Conservation (phyloP, 2,888 invertebrate genomes). For the Acanthosepion esculentum region DNA sequence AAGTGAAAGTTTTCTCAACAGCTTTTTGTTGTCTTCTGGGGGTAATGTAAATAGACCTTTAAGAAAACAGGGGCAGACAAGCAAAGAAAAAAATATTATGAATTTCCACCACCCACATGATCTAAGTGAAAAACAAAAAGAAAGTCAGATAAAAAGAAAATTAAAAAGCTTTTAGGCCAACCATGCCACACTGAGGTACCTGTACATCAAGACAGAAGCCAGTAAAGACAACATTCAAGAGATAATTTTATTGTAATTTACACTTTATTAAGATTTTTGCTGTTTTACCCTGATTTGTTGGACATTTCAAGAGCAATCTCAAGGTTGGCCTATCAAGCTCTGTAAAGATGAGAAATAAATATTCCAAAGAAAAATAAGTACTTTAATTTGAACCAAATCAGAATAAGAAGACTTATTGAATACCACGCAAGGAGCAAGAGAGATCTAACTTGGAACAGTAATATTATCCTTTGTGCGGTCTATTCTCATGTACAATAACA, state of each 20-base stretch:
- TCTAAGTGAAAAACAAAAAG: neutral
- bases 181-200: neutral
- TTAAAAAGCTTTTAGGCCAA: slow-evolving; percentile 6
- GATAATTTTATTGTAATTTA: too few species aligned
- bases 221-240: neutral
- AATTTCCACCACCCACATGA: slow-evolving; percentile 16
- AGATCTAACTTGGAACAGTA: neutral
- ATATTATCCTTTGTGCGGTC: neutral
- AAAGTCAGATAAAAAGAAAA: neutral
- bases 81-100: slow-evolving; percentile 41
- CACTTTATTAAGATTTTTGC: neutral
- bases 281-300: neutral
- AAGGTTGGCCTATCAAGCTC: slow-evolving; percentile 9
- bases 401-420: neutral
- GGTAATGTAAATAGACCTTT: slow-evolving; percentile 49
- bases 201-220: slow-evolving; percentile 9
- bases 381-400: slow-evolving; percentile 21
- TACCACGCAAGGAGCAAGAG: too few species aligned
- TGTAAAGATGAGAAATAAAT: slow-evolving; percentile 33
- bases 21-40: slow-evolving; percentile 45
- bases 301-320: neutral
- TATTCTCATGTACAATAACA: neutral
- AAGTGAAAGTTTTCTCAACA: slow-evolving; percentile 39
- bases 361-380: neutral
- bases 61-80: slow-evolving; percentile 48